Evolutionary conservation across 2,888 invertebrate genomes (phyloP).

Genomic region (Camponotus fellah): DNA sequence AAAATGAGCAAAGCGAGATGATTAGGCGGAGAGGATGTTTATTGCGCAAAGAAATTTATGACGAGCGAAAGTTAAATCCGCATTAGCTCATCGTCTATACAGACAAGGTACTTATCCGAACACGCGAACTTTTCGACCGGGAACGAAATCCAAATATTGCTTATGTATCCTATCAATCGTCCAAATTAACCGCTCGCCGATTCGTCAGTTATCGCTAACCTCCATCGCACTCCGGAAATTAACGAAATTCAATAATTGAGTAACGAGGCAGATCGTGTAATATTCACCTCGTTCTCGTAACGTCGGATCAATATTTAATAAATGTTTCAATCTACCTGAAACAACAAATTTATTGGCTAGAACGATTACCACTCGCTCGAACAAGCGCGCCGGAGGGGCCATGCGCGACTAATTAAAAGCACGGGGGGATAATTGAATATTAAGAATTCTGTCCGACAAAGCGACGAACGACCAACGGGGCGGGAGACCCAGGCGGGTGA

Average conservation of each 20-base stretch:
- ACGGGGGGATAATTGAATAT: slow-evolving; percentile 82
- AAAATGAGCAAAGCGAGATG: neutral
- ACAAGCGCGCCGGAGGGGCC: slow-evolving; percentile 51
- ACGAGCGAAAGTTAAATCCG: slow-evolving; percentile 13
- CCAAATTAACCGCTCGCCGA: slow-evolving; percentile 22
- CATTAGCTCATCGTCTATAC: neutral
- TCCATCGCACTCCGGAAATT: slow-evolving; percentile 17
- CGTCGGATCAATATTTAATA: slow-evolving; percentile 53
- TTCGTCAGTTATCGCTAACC: slow-evolving; percentile 25
- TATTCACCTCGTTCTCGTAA: slow-evolving; percentile 42
- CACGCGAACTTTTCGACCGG: neutral
- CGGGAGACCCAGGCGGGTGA: slow-evolving; percentile 26
- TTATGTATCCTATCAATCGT: slow-evolving; percentile 18
- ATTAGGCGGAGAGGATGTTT: neutral
- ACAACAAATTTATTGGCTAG: slow-evolving; percentile 59
- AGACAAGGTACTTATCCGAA: neutral
- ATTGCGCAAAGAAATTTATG: neutral
- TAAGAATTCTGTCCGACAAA: slow-evolving; percentile 80
- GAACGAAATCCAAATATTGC: slow-evolving; percentile 23
- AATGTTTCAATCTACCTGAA: slow-evolving; percentile 54
- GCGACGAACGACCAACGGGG: slow-evolving; percentile 66
- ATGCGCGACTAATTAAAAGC: slow-evolving; percentile 81
- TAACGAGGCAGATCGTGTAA: slow-evolving; percentile 37
- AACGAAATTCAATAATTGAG: slow-evolving; percentile 51
- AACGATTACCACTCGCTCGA: slow-evolving; percentile 36